phyloP scores from a whole-genome alignment of 2,113 vertebrate species.

The Carlito syrichta region DNA sequence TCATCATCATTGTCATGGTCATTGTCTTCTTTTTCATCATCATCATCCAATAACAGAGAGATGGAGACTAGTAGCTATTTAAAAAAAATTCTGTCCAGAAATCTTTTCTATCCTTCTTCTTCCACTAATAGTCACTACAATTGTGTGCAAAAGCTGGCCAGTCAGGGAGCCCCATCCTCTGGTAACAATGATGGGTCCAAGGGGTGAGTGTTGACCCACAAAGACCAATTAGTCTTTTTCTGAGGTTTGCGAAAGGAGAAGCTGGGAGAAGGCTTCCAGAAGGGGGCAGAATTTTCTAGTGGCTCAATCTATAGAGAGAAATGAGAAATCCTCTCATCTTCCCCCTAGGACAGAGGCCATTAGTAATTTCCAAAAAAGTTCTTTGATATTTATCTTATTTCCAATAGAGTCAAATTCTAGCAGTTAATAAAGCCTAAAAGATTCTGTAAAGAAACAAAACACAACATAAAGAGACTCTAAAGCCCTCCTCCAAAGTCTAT shows the following conservation, averaged over 20 bases:
- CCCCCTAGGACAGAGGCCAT: neutral
- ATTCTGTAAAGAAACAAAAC: constrained; percentile 28
- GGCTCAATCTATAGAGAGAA: neutral
- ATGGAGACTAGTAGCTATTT: neutral
- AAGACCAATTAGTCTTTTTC: neutral
- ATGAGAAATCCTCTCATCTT: constrained; percentile 7
- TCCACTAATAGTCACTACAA: neutral
- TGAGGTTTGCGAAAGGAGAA: neutral
- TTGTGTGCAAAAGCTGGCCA: neutral
- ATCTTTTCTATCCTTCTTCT: neutral
- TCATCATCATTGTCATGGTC: accelerated
- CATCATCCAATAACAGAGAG: neutral
- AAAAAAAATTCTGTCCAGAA: neutral
- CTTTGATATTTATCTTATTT: constrained; percentile 64
- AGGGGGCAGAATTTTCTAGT: neutral
- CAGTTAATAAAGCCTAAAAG: constrained; percentile 38
- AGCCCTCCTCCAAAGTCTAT: neutral
- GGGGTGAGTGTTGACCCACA: neutral
- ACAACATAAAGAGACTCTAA: neutral
- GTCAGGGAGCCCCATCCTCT: neutral
- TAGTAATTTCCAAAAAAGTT: constrained; percentile 13
- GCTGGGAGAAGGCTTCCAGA: neutral
- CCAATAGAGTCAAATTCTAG: constrained; percentile 52
- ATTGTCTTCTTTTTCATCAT: neutral
- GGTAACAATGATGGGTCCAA: neutral